Conservation (phyloP, 1,140 invertebrate species). For the Nasonia longicornis region DNA sequence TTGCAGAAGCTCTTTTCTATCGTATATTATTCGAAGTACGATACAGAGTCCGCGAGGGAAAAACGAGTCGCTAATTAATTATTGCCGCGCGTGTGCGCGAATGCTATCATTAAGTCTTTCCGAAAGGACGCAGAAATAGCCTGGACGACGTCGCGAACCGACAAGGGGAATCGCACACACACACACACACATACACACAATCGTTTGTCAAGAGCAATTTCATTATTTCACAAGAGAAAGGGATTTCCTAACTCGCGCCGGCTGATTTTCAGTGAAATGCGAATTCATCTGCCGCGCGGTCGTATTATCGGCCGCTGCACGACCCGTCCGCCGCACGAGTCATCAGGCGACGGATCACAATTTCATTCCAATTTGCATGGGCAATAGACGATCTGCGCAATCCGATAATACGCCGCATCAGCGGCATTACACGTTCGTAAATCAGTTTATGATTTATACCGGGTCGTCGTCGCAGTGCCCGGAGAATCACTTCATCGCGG, state of each 20-base stretch:
- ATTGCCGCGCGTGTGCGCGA: background rate
- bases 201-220: constrained; percentile 38
- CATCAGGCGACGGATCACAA: background rate
- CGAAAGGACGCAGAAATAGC: background rate
- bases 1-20: background rate
- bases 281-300: constrained; percentile 19
- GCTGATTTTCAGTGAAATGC: constrained; percentile 14
- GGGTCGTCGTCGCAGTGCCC: background rate
- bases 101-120: constrained; percentile 17
- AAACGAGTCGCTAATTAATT: constrained; percentile 24
- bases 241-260: constrained; percentile 2
- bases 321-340: too few species aligned
- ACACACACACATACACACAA: background rate
- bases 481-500: background rate
- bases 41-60: background rate
- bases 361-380: constrained; percentile 35
- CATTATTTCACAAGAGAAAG: constrained; percentile 22
- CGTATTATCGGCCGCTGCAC: background rate
- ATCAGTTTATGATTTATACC: constrained; percentile 9
- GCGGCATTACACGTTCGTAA: background rate
- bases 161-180: background rate
- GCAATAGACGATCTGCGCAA: constrained; percentile 10
- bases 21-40: background rate
- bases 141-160: background rate
- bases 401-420: constrained; percentile 6